Evolutionary conservation across 2,888 invertebrate genomes (phyloP).

Genomic region (Hoplodrina ambigua): DNA sequence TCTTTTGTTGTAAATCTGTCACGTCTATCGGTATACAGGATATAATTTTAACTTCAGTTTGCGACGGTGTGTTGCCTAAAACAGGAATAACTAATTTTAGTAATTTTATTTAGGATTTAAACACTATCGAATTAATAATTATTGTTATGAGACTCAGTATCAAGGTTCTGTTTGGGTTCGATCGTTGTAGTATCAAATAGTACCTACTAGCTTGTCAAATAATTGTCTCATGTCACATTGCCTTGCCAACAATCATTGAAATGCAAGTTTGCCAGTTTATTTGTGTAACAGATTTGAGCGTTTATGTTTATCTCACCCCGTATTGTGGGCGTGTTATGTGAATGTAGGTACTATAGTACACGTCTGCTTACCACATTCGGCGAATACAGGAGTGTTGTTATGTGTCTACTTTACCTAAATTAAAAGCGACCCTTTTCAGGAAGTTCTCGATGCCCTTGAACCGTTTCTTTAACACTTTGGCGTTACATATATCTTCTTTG

Average conservation of each 20-base stretch:
- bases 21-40: conserved; percentile 88
- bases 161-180: background rate
- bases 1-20: conserved; percentile 84
- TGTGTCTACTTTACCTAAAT: conserved; percentile 47
- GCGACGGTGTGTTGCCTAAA: conserved; percentile 84
- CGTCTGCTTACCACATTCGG: background rate
- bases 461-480: conserved; percentile 63
- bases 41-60: conserved; percentile 87
- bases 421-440: conserved; percentile 71
- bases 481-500: conserved; percentile 46
- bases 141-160: background rate
- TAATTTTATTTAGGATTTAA: background rate
- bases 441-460: conserved; percentile 85
- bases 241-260: background rate
- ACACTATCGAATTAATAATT: background rate
- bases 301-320: background rate
- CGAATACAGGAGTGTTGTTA: background rate
- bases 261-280: background rate
- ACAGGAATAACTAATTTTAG: conserved; percentile 28
- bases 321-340: background rate
- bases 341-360: conserved; percentile 22
- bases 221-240: background rate
- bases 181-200: background rate
- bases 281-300: background rate
- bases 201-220: background rate